Evolutionary conservation across 2,888 invertebrate genomes (phyloP).

Genomic region (Buathra laborator): DNA sequence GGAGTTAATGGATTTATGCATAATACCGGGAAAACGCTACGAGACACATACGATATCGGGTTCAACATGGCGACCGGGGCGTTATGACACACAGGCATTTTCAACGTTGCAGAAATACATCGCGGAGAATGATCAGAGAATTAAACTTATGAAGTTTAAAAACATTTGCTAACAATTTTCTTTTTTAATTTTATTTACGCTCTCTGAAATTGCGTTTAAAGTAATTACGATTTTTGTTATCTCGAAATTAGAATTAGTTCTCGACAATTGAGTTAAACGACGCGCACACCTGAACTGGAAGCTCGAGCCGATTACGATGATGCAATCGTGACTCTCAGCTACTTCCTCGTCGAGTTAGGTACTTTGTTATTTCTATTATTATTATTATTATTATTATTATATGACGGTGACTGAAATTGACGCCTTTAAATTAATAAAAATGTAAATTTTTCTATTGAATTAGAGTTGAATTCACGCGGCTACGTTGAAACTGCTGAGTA

Average conservation of each 20-base stretch:
- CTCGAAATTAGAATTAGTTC: no score
- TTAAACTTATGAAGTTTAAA: no score
- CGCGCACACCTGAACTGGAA: no score
- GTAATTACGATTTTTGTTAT: no score
- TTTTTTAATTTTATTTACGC: no score
- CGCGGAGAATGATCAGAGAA: not conserved
- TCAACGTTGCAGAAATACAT: not conserved
- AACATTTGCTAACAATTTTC: no score
- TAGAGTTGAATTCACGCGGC: conserved; percentile 4
- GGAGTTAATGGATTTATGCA: conserved; percentile 1
- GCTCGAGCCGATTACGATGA: no score
- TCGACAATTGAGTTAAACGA: no score
- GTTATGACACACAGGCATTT: not conserved
- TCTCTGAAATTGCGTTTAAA: no score
- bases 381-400: not conserved
- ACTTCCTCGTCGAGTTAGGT: no score
- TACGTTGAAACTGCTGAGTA: conserved; percentile 57
- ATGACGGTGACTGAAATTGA: not conserved
- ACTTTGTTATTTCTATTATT: not conserved
- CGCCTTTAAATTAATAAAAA: not conserved
- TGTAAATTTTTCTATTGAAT: conserved; percentile 10
- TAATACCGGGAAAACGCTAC: conserved; percentile 12
- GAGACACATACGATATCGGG: not conserved
- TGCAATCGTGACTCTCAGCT: no score
- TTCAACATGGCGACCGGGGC: not conserved